These are phyloP conservation scores for Crossocerus cetratus DNA, from an alignment of 2,888 invertebrate species.

Conservation along the genomic window DNA sequence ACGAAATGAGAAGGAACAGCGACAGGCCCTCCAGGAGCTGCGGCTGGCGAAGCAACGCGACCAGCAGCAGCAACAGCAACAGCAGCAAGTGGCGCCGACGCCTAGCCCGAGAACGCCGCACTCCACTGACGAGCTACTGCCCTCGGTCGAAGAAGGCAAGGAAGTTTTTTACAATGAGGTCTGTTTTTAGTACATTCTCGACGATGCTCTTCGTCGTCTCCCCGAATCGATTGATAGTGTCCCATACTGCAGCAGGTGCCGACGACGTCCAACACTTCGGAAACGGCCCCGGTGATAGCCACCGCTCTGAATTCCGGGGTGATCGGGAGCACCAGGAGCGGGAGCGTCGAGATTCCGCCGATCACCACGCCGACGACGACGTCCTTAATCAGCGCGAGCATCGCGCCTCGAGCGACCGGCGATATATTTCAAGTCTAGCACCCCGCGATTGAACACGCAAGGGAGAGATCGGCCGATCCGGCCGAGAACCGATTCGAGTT, in stretches of 20 bases:
- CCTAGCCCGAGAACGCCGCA: slow-evolving; percentile 90
- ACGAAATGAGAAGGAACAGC: slow-evolving; percentile 88
- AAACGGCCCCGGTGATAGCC: slow-evolving; percentile 44
- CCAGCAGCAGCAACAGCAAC: slow-evolving; percentile 78
- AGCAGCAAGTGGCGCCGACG: slow-evolving; percentile 79
- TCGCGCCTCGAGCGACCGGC: slow-evolving; percentile 66
- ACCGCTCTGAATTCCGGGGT: slow-evolving; percentile 53
- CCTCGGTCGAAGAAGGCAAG: slow-evolving; percentile 88
- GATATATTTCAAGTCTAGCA: slow-evolving; percentile 67
- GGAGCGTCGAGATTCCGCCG: slow-evolving; percentile 37
- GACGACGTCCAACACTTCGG: slow-evolving; percentile 66
- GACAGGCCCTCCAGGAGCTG: slow-evolving; percentile 85
- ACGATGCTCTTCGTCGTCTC: not conserved
- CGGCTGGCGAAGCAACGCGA: slow-evolving; percentile 85
- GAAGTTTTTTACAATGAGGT: slow-evolving; percentile 80
- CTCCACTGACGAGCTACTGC: slow-evolving; percentile 90
- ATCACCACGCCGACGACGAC: slow-evolving; percentile 50
- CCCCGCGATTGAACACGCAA: not conserved
- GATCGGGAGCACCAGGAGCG: slow-evolving; percentile 37
- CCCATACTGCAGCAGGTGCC: slow-evolving; percentile 64
- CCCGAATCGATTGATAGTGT: not conserved
- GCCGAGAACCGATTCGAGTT: too few relatives aligned
- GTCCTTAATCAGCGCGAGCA: slow-evolving; percentile 66
- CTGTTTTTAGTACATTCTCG: not conserved
- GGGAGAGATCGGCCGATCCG: too few relatives aligned